Evolutionary conservation across 2,888 invertebrate species (phyloP).

Genomic region (Hirtodrosophila cameraria): DNA sequence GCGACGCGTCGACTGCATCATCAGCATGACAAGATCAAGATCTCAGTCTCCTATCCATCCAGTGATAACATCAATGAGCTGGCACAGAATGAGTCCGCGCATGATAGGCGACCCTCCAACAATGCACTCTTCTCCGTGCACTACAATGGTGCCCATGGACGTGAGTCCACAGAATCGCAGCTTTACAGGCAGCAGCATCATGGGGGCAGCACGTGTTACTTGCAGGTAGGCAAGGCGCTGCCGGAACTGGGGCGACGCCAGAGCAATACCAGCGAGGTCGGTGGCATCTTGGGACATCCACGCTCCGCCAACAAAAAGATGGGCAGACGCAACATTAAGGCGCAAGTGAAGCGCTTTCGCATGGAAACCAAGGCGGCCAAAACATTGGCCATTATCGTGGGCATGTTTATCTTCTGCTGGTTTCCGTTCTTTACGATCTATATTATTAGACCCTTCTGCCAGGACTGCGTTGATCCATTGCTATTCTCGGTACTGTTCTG

Average conservation of each 20-base stretch:
- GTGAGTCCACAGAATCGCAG: slow-evolving; percentile 86
- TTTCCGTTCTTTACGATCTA: slow-evolving; percentile 98
- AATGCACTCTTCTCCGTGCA: slow-evolving; percentile 86
- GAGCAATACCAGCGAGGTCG: slow-evolving; percentile 75
- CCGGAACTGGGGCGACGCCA: slow-evolving; percentile 83
- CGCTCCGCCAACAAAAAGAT: slow-evolving; percentile 86
- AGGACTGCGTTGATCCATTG: slow-evolving; percentile 92
- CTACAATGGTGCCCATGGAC: slow-evolving; percentile 88
- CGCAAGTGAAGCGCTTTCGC: slow-evolving; percentile 94
- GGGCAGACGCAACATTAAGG: slow-evolving; percentile 95
- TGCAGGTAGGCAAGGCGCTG: slow-evolving; percentile 85
- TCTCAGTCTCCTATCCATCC: slow-evolving; percentile 93
- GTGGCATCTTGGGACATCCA: slow-evolving; percentile 39
- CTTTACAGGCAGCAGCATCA: slow-evolving; percentile 82
- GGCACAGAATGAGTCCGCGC: slow-evolving; percentile 61
- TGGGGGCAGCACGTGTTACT: slow-evolving; percentile 85
- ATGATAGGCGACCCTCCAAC: slow-evolving; percentile 81
- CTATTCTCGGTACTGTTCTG: slow-evolving; percentile 97
- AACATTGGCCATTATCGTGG: slow-evolving; percentile 98
- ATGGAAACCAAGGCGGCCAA: slow-evolving; percentile 99
- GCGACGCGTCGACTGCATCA: slow-evolving; percentile 86
- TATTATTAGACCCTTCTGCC: slow-evolving; percentile 94
- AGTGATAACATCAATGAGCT: slow-evolving; percentile 87
- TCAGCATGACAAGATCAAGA: slow-evolving; percentile 91
- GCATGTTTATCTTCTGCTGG: slow-evolving; percentile 98